Evolutionary conservation across 37 sponge, comb jelly and placozoan species (phyloP), one percentile per base, ranked within the genome.

Genomic region (Mnemiopsis leidyi): DNA sequence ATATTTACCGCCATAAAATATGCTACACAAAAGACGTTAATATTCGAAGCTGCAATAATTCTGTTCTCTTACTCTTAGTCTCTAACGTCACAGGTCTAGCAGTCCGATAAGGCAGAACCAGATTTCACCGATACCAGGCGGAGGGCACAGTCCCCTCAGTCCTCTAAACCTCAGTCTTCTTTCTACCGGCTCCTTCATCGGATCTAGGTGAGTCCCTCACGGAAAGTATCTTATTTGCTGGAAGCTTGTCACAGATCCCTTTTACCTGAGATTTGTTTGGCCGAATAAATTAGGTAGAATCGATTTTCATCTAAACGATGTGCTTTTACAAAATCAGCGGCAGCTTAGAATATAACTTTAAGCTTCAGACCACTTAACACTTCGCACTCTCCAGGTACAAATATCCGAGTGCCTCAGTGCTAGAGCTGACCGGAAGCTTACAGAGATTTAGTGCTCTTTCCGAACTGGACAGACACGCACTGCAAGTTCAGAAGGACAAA

Each of bases 81-180:
- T n/a, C n/a, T n/a, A n/a, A 48, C 61, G 0, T 37, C 9, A 85
- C 61, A 85, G 90, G 61, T 40, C 40, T 0, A 85, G 40, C 29
- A 85, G 90, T 26, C 90, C 90, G 0, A 85, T 85, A 85, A 1
- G 61, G 33, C 34, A 32, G 36, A 32, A 77, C 32, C 79, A 77
- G 20, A 32, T 31, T 3, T 16, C 32, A 26, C 79, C 79, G 36
- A 36, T 61, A n/a, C 90, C 90, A 2, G 28, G 32, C 2, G 35
- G 90, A 33, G 35, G 90, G n/a, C 38, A 36, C 20, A 85, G 90
- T 85, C 90, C 90, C 3, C 39, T 85, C 29, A 85, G 90, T 40
- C 90, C 90, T 0, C 90, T 85, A 25, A 85, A 85, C 90, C 90
- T 85, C n/a, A 85, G 36, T n/a, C n/a, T 40, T 5, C 79, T 31